phyloP scores from a whole-genome alignment of 2,888 invertebrate genomes.

The Drosophila birchii region DNA sequence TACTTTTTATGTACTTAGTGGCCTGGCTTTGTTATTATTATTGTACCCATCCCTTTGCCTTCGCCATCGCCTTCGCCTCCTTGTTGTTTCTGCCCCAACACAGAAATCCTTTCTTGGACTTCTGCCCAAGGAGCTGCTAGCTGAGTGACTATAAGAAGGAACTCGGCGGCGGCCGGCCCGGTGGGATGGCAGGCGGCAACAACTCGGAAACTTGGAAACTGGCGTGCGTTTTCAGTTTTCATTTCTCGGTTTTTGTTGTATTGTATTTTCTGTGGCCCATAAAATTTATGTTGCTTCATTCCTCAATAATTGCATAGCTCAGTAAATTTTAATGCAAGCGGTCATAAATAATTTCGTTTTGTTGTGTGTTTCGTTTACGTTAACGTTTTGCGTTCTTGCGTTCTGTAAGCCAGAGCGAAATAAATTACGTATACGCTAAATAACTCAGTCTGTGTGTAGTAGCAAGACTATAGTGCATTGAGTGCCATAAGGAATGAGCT shows the following conservation, averaged over 20 bases:
- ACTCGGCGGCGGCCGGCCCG: slow-evolving; percentile 3
- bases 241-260: slow-evolving; percentile 28
- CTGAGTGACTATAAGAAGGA: slow-evolving; percentile 26
- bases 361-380: slow-evolving; percentile 44
- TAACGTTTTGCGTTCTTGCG: slow-evolving; percentile 38
- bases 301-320: slow-evolving; percentile 80
- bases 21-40: slow-evolving; percentile 62
- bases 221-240: slow-evolving; percentile 48
- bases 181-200: neutral
- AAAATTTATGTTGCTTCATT: slow-evolving; percentile 80
- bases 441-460: slow-evolving; percentile 51
- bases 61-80: slow-evolving; percentile 15
- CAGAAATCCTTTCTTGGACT: slow-evolving; percentile 69
- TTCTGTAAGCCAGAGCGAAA: slow-evolving; percentile 53
- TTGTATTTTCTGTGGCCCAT: slow-evolving; percentile 57
- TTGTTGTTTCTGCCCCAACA: slow-evolving; percentile 49
- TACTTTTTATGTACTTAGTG: slow-evolving; percentile 80
- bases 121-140: slow-evolving; percentile 36
- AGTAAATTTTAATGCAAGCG: slow-evolving; percentile 81
- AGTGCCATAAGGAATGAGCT: slow-evolving; percentile 54
- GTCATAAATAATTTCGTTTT: slow-evolving; percentile 77
- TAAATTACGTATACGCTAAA: slow-evolving; percentile 68
- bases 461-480: slow-evolving; percentile 23
- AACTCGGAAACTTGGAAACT: slow-evolving; percentile 11
- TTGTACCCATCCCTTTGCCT: slow-evolving; percentile 15